Conservation (phyloP, 2,113 vertebrate genomes). For the Myocastor coypus region DNA sequence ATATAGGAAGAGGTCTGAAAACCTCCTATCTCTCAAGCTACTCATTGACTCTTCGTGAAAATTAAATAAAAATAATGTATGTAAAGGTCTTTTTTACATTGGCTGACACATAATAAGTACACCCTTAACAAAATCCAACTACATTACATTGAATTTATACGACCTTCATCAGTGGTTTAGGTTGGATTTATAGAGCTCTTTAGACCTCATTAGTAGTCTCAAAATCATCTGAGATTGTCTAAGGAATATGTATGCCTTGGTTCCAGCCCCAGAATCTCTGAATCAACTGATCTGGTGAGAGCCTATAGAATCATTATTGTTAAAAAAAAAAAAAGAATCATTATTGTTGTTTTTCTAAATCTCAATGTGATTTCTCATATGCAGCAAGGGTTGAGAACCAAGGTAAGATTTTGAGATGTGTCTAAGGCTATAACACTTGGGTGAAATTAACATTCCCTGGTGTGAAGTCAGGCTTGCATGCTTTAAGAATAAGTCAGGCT, state of each 20-base stretch:
- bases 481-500: neutral
- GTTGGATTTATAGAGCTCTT: neutral
- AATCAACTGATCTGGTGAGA: neutral
- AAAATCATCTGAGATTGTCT: neutral
- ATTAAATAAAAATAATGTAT: conserved; percentile 27
- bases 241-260: neutral
- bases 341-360: neutral
- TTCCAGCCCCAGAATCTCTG: neutral
- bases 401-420: neutral
- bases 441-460: neutral
- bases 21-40: neutral
- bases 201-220: neutral
- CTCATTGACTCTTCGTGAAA: neutral
- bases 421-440: neutral
- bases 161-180: neutral
- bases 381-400: neutral
- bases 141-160: neutral
- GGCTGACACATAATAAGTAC: neutral
- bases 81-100: neutral
- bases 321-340: no score
- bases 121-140: neutral
- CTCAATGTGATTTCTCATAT: neutral
- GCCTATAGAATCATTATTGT: neutral
- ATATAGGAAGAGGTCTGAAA: neutral
- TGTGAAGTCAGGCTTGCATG: neutral